Percentiles rank a stretch among this genome's conserved stretches.
phyloP scores from a whole-genome alignment of 2,113 vertebrate genomes.

The Numenius arquata region DNA sequence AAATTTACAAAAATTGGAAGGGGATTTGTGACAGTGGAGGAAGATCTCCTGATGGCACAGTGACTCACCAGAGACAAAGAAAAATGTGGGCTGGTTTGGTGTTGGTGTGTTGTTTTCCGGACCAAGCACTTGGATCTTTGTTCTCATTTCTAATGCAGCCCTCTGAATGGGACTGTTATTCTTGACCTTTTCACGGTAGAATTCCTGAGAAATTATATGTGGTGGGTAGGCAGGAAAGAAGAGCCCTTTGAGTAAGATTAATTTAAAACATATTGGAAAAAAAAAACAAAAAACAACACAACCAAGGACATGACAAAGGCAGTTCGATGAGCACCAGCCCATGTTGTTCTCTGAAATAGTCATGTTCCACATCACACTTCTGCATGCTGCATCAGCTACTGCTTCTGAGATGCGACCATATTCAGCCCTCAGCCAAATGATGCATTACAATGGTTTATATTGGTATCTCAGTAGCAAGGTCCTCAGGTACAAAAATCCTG shows the following conservation, averaged over 20 bases:
- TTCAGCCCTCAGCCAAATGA: not conserved
- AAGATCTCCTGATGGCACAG: not conserved
- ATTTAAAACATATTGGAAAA: not conserved
- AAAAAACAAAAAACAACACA: too few species aligned
- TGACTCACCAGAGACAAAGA: not conserved
- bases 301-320: not conserved
- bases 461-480: not conserved
- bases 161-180: not conserved
- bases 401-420: not conserved
- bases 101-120: not conserved
- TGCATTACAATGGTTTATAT: not conserved
- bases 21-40: not conserved
- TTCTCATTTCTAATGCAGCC: not conserved
- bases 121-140: not conserved
- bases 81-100: not conserved
- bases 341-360: not conserved
- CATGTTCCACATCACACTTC: not conserved
- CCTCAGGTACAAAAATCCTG: not conserved
- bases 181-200: not conserved
- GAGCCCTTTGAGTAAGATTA: not conserved
- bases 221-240: not conserved
- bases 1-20: not conserved
- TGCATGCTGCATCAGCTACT: not conserved
- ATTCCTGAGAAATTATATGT: not conserved
- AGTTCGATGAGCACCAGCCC: not conserved